Percentiles rank a stretch among this genome's conserved stretches.
These are phyloP conservation scores for Condylura cristata DNA, from an alignment of 2,113 vertebrate species.

Conservation along the genomic window DNA sequence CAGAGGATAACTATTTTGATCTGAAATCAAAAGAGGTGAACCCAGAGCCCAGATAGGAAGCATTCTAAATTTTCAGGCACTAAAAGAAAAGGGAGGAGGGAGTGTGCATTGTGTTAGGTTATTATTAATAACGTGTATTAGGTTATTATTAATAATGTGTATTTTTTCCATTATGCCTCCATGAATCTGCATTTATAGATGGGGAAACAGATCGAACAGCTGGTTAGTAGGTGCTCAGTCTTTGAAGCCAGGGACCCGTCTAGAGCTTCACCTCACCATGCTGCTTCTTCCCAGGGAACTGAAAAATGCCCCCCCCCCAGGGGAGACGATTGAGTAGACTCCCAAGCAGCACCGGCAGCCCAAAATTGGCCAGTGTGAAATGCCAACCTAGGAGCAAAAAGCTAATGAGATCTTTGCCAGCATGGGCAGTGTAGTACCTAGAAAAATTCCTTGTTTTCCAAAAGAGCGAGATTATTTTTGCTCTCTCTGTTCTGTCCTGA, in stretches of 20 bases:
- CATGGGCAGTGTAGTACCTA: not conserved
- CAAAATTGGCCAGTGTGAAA: not conserved
- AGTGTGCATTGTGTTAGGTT: not conserved
- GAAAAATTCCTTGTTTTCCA: not conserved
- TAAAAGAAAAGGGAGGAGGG: not conserved
- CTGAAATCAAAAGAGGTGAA: slow-evolving; percentile 3
- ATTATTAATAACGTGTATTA: not conserved
- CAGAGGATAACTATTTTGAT: slow-evolving; percentile 6
- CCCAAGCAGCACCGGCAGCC: not conserved
- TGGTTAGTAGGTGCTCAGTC: not conserved
- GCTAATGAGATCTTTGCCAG: not conserved
- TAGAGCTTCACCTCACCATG: not conserved
- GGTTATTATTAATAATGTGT: not conserved
- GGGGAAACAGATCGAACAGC: not conserved
- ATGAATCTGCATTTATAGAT: not conserved
- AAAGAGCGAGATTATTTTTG: not conserved
- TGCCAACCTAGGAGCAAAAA: not conserved
- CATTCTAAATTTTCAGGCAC: slow-evolving; percentile 26
- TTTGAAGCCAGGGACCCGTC: not conserved
- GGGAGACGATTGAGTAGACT: not conserved
- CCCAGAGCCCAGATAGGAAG: not conserved
- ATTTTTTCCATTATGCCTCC: not conserved
- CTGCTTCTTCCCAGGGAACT: not conserved
- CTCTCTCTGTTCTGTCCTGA: not conserved
- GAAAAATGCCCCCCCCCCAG: not conserved